Evolutionary conservation across 2,797 vertebrate species (phyloP).

Genomic region (Simalia tracyae): DNA sequence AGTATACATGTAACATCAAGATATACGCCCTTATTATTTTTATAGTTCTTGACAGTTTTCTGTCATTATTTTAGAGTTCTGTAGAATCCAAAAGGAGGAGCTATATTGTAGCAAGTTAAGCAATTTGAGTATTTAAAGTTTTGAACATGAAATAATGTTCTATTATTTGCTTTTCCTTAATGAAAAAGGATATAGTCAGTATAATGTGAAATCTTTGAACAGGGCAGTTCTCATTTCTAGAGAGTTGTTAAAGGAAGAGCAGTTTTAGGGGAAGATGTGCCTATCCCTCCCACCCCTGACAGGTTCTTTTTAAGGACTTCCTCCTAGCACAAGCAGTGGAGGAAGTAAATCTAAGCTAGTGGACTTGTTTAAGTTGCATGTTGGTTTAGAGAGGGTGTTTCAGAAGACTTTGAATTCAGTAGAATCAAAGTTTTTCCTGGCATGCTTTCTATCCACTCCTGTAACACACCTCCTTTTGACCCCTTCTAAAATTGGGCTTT

Average conservation of each 20-base stretch:
- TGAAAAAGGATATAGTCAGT: neutral
- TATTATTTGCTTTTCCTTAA: neutral
- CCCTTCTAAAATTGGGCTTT: neutral
- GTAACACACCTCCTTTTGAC: neutral
- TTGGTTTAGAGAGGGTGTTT: neutral
- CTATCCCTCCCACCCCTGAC: neutral
- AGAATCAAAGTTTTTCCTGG: neutral
- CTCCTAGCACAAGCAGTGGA: neutral
- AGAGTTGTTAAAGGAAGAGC: neutral
- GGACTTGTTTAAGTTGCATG: neutral
- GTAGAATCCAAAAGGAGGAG: neutral
- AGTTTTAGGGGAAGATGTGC: neutral
- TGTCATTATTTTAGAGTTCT: neutral
- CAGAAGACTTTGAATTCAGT: neutral
- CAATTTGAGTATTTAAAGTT: neutral
- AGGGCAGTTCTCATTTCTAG: neutral
- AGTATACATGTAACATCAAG: neutral
- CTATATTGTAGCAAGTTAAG: neutral
- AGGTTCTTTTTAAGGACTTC: neutral
- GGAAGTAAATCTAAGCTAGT: neutral
- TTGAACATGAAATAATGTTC: neutral
- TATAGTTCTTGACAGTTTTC: neutral
- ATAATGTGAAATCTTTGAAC: neutral
- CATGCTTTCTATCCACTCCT: neutral
- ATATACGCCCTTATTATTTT: neutral